phyloP scores from a whole-genome alignment of 2,113 vertebrate genomes.

The Lichenostomus cassidix region DNA sequence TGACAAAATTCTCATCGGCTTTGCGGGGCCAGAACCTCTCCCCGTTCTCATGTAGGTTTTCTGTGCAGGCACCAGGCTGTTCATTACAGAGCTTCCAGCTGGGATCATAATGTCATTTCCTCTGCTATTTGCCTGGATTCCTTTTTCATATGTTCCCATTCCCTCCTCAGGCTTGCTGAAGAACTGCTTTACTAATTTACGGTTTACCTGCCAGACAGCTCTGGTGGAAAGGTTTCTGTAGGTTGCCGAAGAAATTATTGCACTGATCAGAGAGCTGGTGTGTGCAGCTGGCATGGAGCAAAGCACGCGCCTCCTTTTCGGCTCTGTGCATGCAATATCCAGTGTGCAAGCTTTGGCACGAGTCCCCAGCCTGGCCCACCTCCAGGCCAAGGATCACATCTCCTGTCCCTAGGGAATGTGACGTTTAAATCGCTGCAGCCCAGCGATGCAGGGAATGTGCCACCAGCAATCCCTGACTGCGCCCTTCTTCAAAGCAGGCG shows the following conservation, averaged over 20 bases:
- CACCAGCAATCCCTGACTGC: not conserved
- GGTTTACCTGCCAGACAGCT: not conserved
- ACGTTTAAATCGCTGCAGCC: not conserved
- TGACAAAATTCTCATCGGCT: not conserved
- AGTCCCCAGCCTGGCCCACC: not conserved
- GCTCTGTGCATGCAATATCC: not conserved
- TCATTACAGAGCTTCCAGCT: slow-evolving; percentile 1
- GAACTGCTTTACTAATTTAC: not conserved
- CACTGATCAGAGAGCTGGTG: too few relatives aligned
- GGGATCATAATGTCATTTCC: slow-evolving; percentile 53
- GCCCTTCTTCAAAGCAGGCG: not conserved
- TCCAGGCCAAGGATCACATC: not conserved
- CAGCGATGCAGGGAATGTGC: not conserved
- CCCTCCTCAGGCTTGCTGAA: not conserved
- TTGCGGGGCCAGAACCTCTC: not conserved
- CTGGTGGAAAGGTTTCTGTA: not conserved
- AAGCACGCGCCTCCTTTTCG: fast-evolving
- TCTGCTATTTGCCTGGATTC: slow-evolving; percentile 32
- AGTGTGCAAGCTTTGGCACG: not conserved
- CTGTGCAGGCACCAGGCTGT: not conserved
- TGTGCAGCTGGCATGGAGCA: not conserved
- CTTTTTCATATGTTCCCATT: not conserved
- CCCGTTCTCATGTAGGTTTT: slow-evolving; percentile 2
- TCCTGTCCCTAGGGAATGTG: not conserved
- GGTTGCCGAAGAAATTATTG: fast-evolving